Conservation (phyloP, 2,888 invertebrate species). For the Caenorhabditis sp. region DNA sequence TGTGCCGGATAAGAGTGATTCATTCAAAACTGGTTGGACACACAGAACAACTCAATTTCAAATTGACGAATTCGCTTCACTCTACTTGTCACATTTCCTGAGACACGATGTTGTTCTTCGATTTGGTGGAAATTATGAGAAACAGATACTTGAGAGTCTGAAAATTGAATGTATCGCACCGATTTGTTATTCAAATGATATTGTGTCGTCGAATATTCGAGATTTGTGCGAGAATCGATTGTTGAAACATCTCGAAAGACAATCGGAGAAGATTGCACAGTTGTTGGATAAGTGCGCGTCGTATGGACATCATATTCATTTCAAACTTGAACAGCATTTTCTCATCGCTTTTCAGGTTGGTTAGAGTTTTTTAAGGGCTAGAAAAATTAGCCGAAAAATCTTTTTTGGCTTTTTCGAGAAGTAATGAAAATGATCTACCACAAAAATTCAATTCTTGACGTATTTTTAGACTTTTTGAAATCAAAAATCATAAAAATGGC, state of each 20-base stretch:
- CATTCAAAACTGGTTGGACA: neutral
- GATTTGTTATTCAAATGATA: constrained; percentile 21
- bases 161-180: constrained; percentile 14
- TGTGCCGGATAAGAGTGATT: constrained; percentile 22
- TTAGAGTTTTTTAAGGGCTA: neutral
- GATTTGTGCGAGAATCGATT: constrained; percentile 12
- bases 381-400: too few relatives aligned
- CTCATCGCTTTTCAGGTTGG: constrained; percentile 32
- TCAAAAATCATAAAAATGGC: too few relatives aligned
- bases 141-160: constrained; percentile 1
- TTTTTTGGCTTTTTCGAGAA: too few relatives aligned
- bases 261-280: constrained; percentile 13
- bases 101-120: neutral
- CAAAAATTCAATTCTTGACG: too few relatives aligned
- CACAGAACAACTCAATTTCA: neutral
- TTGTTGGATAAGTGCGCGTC: neutral
- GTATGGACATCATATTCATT: constrained; percentile 10
- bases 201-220: constrained; percentile 19
- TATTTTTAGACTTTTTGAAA: too few relatives aligned
- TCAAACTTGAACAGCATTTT: constrained; percentile 37
- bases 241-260: constrained; percentile 29
- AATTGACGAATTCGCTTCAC: neutral
- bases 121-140: neutral
- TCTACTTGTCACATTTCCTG: neutral
- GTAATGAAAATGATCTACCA: too few relatives aligned